These are phyloP conservation scores for Pollenia griseotomentosa DNA, from an alignment of 2,888 invertebrate genomes.

Conservation along the genomic window DNA sequence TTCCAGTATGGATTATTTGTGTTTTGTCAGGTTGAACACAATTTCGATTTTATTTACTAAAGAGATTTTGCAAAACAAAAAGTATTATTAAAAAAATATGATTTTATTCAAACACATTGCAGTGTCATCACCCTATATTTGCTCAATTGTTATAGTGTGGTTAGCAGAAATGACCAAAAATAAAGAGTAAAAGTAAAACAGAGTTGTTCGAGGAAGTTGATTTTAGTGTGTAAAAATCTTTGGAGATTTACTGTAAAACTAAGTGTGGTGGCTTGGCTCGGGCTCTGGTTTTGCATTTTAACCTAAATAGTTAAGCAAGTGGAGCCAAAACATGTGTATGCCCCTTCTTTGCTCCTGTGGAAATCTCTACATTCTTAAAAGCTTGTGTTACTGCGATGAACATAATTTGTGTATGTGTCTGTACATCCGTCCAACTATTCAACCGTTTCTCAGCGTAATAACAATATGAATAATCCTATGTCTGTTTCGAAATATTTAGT, in stretches of 20 bases:
- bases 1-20: no score
- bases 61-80: no score
- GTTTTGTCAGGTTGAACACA: no score
- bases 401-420: constrained; percentile 19
- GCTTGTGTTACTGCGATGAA: constrained; percentile 21
- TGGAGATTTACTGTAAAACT: constrained; percentile 59
- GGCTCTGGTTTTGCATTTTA: constrained; percentile 53
- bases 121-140: constrained; percentile 8
- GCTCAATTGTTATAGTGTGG: constrained; percentile 49
- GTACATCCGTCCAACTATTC: constrained; percentile 49
- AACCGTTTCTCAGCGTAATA: constrained; percentile 52
- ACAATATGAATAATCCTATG: constrained; percentile 25
- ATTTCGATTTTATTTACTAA: no score
- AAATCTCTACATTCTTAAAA: constrained; percentile 7
- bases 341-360: constrained; percentile 27
- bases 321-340: constrained; percentile 56
- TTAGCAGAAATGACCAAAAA: constrained; percentile 23
- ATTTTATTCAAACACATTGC: background rate
- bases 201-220: background rate
- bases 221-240: constrained; percentile 46
- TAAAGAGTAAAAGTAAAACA: background rate
- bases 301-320: constrained; percentile 57
- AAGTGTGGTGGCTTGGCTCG: constrained; percentile 56
- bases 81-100: background rate
- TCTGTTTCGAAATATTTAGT: background rate